A percentile compares a stretch with the other conserved stretches of the same genome.
Evolutionary conservation across 2,113 vertebrate species (phyloP).

Genomic region (Takifugu flavidus): DNA sequence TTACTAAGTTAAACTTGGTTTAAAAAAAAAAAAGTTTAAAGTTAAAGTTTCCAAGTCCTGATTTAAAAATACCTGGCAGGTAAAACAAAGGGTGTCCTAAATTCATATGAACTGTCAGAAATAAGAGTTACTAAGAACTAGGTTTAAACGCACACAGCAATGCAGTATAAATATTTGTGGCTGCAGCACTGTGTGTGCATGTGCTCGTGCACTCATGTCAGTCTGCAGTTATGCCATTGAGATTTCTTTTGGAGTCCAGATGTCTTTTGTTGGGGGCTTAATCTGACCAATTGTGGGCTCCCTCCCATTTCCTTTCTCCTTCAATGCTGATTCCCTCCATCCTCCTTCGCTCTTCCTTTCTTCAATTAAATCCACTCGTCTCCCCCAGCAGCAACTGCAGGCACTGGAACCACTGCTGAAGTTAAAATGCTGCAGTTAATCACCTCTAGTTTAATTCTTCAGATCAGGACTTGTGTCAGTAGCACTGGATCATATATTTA

Average conservation of each 20-base stretch:
- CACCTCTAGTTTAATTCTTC: too few species aligned
- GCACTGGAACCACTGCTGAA: not conserved
- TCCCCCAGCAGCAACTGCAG: not conserved
- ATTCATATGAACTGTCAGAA: too few species aligned
- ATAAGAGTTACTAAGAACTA: too few species aligned
- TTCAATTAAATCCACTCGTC: conserved; percentile 12
- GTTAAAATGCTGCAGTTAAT: not conserved
- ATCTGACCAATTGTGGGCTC: conserved; percentile 43
- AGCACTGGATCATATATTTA: not conserved
- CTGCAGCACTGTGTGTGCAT: not conserved
- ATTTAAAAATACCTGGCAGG: too few species aligned
- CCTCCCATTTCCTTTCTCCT: conserved; percentile 41
- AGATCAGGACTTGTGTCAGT: too few species aligned
- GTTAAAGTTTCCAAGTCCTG: too few species aligned
- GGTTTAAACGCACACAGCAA: too few species aligned
- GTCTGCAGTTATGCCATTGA: conserved; percentile 38
- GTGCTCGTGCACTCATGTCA: conserved; percentile 8
- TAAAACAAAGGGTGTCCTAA: too few species aligned
- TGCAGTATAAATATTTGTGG: not conserved
- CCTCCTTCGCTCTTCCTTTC: conserved; percentile 19
- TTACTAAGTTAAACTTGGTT: too few species aligned
- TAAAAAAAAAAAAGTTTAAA: too few species aligned
- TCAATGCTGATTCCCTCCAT: conserved; percentile 33
- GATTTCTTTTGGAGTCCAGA: conserved; percentile 64
- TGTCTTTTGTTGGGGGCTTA: conserved; percentile 61